These are phyloP conservation scores for Charadrius vociferus DNA, from an alignment of 2,113 vertebrate species.

Conservation along the genomic window DNA sequence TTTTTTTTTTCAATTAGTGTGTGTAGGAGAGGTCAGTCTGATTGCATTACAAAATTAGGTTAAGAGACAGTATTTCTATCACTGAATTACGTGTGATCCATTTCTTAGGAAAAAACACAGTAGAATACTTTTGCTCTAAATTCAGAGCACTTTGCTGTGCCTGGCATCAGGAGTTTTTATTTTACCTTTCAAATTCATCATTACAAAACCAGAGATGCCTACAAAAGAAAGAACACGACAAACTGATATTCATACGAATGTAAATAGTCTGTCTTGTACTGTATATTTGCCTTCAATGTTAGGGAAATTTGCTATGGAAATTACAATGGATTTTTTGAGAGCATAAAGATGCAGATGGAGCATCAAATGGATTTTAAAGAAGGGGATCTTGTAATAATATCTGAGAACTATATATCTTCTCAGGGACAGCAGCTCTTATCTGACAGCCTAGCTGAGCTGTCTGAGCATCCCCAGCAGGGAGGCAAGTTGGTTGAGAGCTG, in stretches of 20 bases:
- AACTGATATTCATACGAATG: neutral
- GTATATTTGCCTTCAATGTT: neutral
- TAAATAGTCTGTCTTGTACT: neutral
- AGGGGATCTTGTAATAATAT: accelerated
- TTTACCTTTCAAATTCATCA: neutral
- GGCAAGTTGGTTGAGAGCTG: neutral
- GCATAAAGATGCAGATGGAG: neutral
- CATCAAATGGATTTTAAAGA: neutral
- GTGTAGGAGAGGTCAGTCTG: conserved; percentile 27
- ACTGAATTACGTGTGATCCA: neutral
- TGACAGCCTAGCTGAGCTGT: neutral
- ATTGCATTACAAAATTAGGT: conserved; percentile 36
- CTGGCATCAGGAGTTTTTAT: neutral
- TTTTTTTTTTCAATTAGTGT: conserved; percentile 12
- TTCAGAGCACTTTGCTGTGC: neutral
- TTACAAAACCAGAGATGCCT: neutral
- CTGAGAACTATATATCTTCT: neutral
- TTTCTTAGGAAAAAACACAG: neutral
- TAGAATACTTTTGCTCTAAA: neutral
- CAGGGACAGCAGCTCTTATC: neutral
- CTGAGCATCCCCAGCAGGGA: neutral
- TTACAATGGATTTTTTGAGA: neutral
- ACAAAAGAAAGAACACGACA: neutral
- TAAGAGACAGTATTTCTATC: conserved; percentile 32
- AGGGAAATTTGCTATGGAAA: neutral